Base-by-base conservation (phyloP, 2,888 invertebrate species). In the Electrophaes corylata region DNA sequence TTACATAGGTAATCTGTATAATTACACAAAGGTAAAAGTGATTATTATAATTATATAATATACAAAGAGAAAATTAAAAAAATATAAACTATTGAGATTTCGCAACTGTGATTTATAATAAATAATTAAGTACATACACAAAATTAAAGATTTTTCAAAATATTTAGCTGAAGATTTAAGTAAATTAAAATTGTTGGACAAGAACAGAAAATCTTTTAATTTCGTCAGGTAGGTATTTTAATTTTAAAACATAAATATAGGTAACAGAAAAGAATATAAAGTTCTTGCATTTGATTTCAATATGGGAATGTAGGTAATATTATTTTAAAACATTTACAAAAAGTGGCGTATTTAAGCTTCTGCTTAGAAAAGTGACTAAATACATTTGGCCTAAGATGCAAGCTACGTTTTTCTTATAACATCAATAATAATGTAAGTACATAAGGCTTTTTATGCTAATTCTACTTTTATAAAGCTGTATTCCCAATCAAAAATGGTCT, bases 401-500 rank as follows among this genome's bases (percentile, higher is more conserved):
- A 81, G 81, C 81, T 73, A 76, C 74, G 64, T 74, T 66, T 70
- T 69, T 73, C 76, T 70, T 70, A 70, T 78, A 74, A 79, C 74
- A 80, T 77, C 77, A 76, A 71, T 72, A 77, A 75, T 66, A 64
- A 76, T 76, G 71, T 82, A 6, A 39, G 40, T 45, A 79, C 77
- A 76, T 83, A 85, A 84, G 84, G 82, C 84, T 83, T 75, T 72
- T 73, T 81, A 84, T 75, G 70, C 81, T 87, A 82, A 72, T 54
- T 69, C 91, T 91, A 91, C 86, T 76, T 73, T 93, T 84, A 94
- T 94, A 94, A 94, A 94, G 94, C 94, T 94, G 93, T 94, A 93
- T 91, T 93, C 94, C 59, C 93, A 93, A 88, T 84, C 68, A 79
- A 79, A 84, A 41, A 83, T 83, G 81, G 84, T 82, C 79, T 81